Percentiles rank a stretch among this genome's conserved stretches.
These are phyloP conservation scores for Geococcyx californianus DNA, from an alignment of 2,113 vertebrate species.

Conservation along the genomic window DNA sequence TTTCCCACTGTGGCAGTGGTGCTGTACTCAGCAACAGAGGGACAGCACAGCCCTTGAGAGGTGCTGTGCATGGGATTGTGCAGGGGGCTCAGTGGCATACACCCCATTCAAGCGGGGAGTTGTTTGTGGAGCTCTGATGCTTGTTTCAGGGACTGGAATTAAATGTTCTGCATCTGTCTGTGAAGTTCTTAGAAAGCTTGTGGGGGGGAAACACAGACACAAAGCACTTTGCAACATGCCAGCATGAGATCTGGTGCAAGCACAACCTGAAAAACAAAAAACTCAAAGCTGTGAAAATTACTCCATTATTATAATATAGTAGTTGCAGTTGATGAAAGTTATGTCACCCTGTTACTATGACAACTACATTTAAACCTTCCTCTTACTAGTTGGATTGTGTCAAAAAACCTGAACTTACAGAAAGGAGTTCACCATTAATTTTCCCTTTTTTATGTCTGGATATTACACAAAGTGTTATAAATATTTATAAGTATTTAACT, in stretches of 20 bases:
- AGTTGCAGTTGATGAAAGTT: not conserved
- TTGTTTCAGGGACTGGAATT: not conserved
- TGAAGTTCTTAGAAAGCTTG: not conserved
- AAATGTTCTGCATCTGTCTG: not conserved
- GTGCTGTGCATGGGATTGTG: not conserved
- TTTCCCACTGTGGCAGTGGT: not conserved
- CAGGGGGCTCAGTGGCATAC: not conserved
- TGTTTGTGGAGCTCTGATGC: not conserved
- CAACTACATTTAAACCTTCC: slow-evolving; percentile 51
- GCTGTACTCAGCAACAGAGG: not conserved
- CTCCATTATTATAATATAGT: not conserved
- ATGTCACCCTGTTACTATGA: slow-evolving; percentile 55
- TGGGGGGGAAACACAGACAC: not conserved
- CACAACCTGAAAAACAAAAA: not conserved
- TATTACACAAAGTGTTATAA: slow-evolving; percentile 34
- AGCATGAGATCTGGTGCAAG: not conserved
- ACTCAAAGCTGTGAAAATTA: slow-evolving; percentile 38
- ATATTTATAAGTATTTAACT: slow-evolving; percentile 60
- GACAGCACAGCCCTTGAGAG: not conserved
- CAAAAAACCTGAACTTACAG: not conserved
- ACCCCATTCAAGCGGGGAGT: not conserved
- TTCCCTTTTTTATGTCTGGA: not conserved
- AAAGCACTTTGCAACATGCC: not conserved
- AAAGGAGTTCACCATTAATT: slow-evolving; percentile 12
- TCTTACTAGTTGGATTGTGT: slow-evolving; percentile 2